Base-by-base conservation (phyloP, 64 coral and sea anemone genomes). In the Montipora efflorescens region DNA sequence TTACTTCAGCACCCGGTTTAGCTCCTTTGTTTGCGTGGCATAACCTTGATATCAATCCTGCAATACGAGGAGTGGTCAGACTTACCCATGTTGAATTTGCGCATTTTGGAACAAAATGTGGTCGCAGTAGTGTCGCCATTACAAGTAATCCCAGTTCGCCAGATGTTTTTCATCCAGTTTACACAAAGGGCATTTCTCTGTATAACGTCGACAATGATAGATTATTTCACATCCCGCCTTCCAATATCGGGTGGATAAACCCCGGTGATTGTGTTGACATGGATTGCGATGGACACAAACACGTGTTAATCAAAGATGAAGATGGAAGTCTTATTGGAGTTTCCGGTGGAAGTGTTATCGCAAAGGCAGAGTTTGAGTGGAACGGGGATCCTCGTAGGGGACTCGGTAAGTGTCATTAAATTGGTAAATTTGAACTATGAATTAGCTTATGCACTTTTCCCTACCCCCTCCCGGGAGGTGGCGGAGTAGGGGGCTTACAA, bases 361-460 rank as follows among this genome's bases (percentile, higher is more conserved):
- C 95, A n/a, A 97, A 89, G 67, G 95, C 95, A 77, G 95, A 94
- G 45, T 92, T 78, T n/a, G 82, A 94, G 78, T 97, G 95, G 95
- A 91, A 94, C 82, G 95, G 89, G 36, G 82, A 97, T 51, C 88
- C 88, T 2, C 44, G 89, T 18, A 59, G 62, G 12, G 95, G 95
- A 14, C 53, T 97, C n/a, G 92, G 95, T 94, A 72, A 68, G 82
- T 6, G 18, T n/a, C 5, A 36, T 49, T 2, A 48, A 57, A 57
- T 16, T 46, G 16, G 50, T 43, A 10, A 59, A 14, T 79, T 20
- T 28, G 14, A 23, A 58, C 67, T 21, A 64, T 3, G 20, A 57
- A 11, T 57, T 11, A 36, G 36, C 36, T 36, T 36, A 36, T 36
- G 36, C 36, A 0, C 36, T 36, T 36, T 36, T 36, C 36, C 36